These are phyloP conservation scores for Zygothrica quintamaculata DNA, from an alignment of 2,888 invertebrate genomes.

Conservation along the genomic window DNA sequence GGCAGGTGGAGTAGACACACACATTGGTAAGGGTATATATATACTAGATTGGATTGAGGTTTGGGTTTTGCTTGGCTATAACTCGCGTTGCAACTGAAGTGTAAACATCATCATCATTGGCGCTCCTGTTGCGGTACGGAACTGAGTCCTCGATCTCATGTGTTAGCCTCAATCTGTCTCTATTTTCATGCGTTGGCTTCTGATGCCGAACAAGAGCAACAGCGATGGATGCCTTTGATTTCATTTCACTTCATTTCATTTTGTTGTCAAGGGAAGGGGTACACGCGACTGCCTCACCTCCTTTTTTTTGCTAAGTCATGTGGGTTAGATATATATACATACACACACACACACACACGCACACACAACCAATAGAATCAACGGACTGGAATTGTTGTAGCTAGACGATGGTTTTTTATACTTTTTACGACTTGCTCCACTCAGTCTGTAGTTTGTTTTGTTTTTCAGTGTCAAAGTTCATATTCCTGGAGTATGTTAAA, in stretches of 20 bases:
- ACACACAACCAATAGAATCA: conserved; percentile 49
- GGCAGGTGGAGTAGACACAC: conserved; percentile 7
- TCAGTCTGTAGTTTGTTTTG: conserved; percentile 3
- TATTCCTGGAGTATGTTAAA: conserved; percentile 45
- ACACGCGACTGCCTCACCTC: conserved; percentile 57
- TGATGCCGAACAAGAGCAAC: conserved; percentile 57
- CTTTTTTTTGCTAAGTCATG: conserved; percentile 40
- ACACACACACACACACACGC: conserved; percentile 7
- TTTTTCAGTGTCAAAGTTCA: conserved; percentile 9
- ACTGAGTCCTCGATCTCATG: conserved; percentile 30
- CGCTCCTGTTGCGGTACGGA: conserved; percentile 31
- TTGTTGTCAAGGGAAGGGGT: conserved; percentile 51
- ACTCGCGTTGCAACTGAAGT: conserved; percentile 69
- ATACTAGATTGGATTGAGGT: conserved; percentile 32
- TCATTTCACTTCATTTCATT: conserved; percentile 81
- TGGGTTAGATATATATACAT: conserved; percentile 11
- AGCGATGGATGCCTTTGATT: conserved; percentile 77
- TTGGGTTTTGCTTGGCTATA: conserved; percentile 22
- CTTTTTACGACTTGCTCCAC: conserved; percentile 20
- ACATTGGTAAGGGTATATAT: conserved; percentile 31
- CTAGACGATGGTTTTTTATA: conserved; percentile 30
- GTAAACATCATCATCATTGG: conserved; percentile 75
- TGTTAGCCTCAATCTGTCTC: conserved; percentile 32
- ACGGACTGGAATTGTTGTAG: conserved; percentile 67
- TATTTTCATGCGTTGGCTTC: conserved; percentile 66